Evolutionary conservation across 2,888 invertebrate genomes (phyloP), one percentile per base, ranked within the genome.

Genomic region (Neoscelio sp.): DNA sequence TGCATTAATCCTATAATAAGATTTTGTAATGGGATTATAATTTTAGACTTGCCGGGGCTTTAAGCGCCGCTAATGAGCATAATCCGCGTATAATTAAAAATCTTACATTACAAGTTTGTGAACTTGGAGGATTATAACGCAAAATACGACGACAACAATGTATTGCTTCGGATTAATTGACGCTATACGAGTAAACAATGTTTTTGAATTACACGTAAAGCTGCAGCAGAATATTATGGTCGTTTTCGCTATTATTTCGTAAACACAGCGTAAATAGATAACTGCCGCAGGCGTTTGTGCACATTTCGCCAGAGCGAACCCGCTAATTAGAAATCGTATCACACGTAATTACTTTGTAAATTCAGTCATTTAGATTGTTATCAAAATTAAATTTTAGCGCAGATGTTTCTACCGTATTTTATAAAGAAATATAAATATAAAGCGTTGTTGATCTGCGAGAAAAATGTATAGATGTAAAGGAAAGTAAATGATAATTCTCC

Each of bases 311-410:
- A 62, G 54, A 77, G 56, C 38, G 46, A 78, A 62, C 54, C 56
- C 42, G 62, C 78, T 78, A 78, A 78, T 78, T 78, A 78, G 67
- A 78, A 78, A 73, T 73, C 65, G 60, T 67, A 77, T 65, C 65
- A 60, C 71, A 58, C 52, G 46, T 67, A 78, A 78, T 78, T 78
- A 73, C 78, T 78, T 73, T 60, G 78, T 56, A 73, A 78, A 78
- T 67, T 60, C 42, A 67, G 78, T 73, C 67, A 68, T 78, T 76
- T 78, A 78, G 78, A 73, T 78, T 48, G 67, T 68, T 60, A 73
- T 78, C 78, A 78, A 73, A 73, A 77, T 50, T 50, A 50, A 77
- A 77, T 77, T 65, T 48, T 54, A 33, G 28, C 48, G 33, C 75
- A 75, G 44, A 75, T 67, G 67, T 67, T 75, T 54, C 46, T 33